Base-by-base conservation (phyloP, 1,140 invertebrate genomes). In the Eumeta japonica region DNA sequence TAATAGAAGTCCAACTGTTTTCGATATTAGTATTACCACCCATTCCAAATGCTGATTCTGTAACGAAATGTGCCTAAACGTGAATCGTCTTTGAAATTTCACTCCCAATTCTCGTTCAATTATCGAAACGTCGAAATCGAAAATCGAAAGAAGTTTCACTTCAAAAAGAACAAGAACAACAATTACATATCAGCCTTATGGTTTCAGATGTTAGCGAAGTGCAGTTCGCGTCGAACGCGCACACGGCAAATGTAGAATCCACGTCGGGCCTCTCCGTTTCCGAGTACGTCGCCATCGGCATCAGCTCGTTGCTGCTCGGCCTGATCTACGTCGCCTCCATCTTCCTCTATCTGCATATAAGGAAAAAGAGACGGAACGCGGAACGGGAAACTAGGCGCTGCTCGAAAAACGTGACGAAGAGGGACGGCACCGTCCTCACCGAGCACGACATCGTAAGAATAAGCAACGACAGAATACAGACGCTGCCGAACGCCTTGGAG, bases 291-390 rank as follows among this genome's bases (percentile, higher is more conserved):
- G 87, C 88, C 0, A 90, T 93, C 29, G 89, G 86, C 9, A 78
- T 90, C 7, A 88, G 87, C 45, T 87, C 88, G 1, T 74, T 90
- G 18, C 72, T 91, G 2, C 70, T 93, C 3, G 89, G 88, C 0
- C 68, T 92, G 10, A 87, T 90, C 45, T 93, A 92, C 51, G 83
- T 92, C 2, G 84, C 87, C 0, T 90, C 88, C 10, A 84, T 92
- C 3, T 85, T 89, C 13, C 74, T 91, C 0, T 92, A 90, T 54
- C 59, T 93, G 4, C 86, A 89, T 49, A 81, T 87, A 32, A 80
- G 83, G 45, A 80, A 79, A 52, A 62, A 76, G 13, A 65, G 66
- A 28, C 64, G 77, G 51, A 57, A 64, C 16, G 52, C 57, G 9
- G 53, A 62, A 38, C 57, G 56, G 34, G 53, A 43, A 3, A 54